Base-by-base conservation (phyloP, 2,113 vertebrate genomes). In the Proteles cristata region DNA sequence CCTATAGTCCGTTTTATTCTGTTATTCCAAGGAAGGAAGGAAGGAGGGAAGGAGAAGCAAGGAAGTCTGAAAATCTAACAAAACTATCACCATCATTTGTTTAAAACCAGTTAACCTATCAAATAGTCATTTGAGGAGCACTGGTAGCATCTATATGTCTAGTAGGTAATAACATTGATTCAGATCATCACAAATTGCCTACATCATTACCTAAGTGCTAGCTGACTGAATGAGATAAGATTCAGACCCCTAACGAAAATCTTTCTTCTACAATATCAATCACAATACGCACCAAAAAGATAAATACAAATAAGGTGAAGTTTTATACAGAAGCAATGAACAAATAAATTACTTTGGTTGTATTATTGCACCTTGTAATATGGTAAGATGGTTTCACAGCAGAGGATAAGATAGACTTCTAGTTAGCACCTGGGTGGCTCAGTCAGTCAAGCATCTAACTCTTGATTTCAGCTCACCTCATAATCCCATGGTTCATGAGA, bases 381-480 rank as follows among this genome's bases (percentile, higher is more conserved):
- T 71, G 48, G 43, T 85, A 93, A 88, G 3, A 74, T 63, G 65
- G 28, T 95, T 95, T 89, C 82, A 91, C 77, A 58, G 82, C 77
- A 95, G 26, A 89, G 45, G n/a, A 83, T 73, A 79, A 77, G 15
- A 17, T 8, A 76, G 55, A 33, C 28, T 73, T 17, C 53, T 55
- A 61, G 55, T 58, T 58, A 58, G 58, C 58, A 9, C 21, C 58
- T 61, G 58, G 21, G 7, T 21, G 58, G 58, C 58, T 61, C 58
- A 61, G 58, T 7, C 58, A 7, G 58, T 23, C 8, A 61, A 61
- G 58, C 58, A 9, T 61, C 21, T 61, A 61, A 61, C 21, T 23
- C 58, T 61, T 23, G 21, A 61, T 61, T 61, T 21, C 58, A 61
- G 58, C 58, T 61, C 21, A 61, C 58, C 2, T 61, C 58, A 58